A percentile compares a stretch with the other conserved stretches of the same genome.
Evolutionary conservation across 2,797 vertebrate genomes (phyloP).

Genomic region (Sparidentex hasta): DNA sequence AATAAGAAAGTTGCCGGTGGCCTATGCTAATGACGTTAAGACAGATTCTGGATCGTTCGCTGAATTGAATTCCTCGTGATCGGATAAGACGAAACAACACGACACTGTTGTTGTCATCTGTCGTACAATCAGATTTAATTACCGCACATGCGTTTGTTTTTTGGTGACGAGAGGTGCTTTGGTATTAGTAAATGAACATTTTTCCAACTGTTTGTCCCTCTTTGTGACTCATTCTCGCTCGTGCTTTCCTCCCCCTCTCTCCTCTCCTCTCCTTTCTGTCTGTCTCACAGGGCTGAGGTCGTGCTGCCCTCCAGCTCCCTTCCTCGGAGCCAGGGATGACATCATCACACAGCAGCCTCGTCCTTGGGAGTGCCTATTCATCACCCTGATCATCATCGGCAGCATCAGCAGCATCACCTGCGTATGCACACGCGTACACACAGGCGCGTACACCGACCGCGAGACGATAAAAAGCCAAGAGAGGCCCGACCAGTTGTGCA

Average conservation of each 20-base stretch:
- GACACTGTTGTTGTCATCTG: constrained; percentile 25
- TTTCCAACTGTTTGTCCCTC: not conserved
- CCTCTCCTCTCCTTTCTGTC: constrained; percentile 32
- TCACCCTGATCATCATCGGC: constrained; percentile 81
- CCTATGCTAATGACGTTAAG: constrained; percentile 52
- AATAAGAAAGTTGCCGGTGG: constrained; percentile 55
- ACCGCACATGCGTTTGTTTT: not conserved
- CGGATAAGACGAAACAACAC: constrained; percentile 32
- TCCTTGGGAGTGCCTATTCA: constrained; percentile 78
- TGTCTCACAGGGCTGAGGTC: constrained; percentile 76
- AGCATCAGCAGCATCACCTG: constrained; percentile 79
- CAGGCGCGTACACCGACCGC: constrained; percentile 43
- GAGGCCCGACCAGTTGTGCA: constrained; percentile 51
- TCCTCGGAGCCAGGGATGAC: constrained; percentile 76
- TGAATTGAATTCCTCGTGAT: constrained; percentile 56
- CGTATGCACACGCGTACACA: constrained; percentile 26
- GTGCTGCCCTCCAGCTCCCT: constrained; percentile 77
- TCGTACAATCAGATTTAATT: constrained; percentile 35
- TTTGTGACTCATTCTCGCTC: not conserved
- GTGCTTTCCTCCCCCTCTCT: constrained; percentile 16
- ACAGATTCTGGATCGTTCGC: constrained; percentile 44
- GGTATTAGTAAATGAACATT: not conserved
- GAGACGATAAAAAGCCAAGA: constrained; percentile 63
- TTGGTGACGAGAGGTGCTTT: constrained; percentile 8
- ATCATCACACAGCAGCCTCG: constrained; percentile 78